Base-by-base conservation (phyloP, 2,797 vertebrate species). In the Phoxinus dragarum region DNA sequence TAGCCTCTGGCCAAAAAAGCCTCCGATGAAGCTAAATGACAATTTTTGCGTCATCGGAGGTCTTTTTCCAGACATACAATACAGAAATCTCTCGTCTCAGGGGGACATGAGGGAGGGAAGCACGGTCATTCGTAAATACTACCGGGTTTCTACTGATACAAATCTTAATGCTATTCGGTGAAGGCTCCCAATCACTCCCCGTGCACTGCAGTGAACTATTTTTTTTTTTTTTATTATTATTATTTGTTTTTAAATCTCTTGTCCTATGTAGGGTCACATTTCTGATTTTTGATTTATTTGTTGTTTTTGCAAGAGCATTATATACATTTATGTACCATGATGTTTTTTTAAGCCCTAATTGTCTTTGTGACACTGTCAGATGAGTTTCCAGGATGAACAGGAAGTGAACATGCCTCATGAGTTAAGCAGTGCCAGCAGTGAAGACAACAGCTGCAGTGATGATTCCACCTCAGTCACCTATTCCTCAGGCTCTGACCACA, bases 301-400 rank as follows among this genome's bases (percentile, higher is more conserved):
- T n/a, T 31, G 12, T 8, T 44, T 44, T 19, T 11, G 0, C 8
- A 68, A 16, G 11, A n/a, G 19, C 12, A 17, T 34, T 75, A 54
- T 7, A 36, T 36, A 54, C 4, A 31, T 78, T 19, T 77, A 6
- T 17, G 31, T 5, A 21, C 21, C 2, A 36, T 67, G 38, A 10
- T 27, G 40, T 27, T 73, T 72, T 36, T 59, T 72, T 14, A 82
- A 74, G 14, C 2, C 16, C 6, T 31, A 14, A 44, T 71, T 36
- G 36, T 68, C 44, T 61, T 34, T 88, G 10, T 84, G 6, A 40
- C 10, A 72, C 72, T 78, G 27, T 2, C 93, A 99, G 98, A 99
- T 99, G 98, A 99, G 96, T 86, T 99, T 98, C 94, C 97, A 97
- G 0, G 98, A 99, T 0, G 98, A 99, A 83, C 97, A 98, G 93